These are phyloP conservation scores for Porphyrio hochstetteri DNA, from an alignment of 2,113 vertebrate genomes.

Conservation along the genomic window DNA sequence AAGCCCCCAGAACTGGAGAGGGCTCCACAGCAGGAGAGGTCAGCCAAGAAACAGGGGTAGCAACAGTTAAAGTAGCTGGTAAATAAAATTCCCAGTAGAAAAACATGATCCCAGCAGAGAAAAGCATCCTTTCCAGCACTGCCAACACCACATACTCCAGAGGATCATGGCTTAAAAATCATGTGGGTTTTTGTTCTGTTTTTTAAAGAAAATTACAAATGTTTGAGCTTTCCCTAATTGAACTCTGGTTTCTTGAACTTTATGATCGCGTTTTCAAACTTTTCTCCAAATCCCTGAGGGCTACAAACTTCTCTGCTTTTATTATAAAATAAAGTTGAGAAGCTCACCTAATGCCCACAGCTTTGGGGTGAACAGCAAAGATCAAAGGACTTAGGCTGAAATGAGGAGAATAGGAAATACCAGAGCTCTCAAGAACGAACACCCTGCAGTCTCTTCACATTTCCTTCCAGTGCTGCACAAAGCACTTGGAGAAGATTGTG, in stretches of 20 bases:
- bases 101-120: not conserved
- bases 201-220: constrained; percentile 21
- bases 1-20: not conserved
- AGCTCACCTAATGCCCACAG: not conserved
- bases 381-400: constrained; percentile 2
- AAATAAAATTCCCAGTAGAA: not conserved
- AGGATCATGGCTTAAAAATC: not conserved
- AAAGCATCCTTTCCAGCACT: constrained; percentile 25
- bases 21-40: not conserved
- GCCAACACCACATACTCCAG: constrained; percentile 17
- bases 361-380: constrained; percentile 2
- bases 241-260: constrained; percentile 20
- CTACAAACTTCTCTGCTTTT: not conserved
- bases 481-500: not conserved
- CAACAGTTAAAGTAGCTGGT: not conserved
- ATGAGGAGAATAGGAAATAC: not conserved
- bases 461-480: not conserved
- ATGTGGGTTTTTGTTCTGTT: not conserved
- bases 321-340: constrained; percentile 4
- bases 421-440: not conserved
- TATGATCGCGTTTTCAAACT: not conserved
- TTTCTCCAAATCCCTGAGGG: not conserved
- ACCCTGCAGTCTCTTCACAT: not conserved
- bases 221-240: constrained; percentile 6
- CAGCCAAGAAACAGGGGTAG: not conserved